Evolutionary conservation across 1,140 invertebrate species (phyloP), one percentile per base, ranked within the genome.

Genomic region (Hetaerina americana): DNA sequence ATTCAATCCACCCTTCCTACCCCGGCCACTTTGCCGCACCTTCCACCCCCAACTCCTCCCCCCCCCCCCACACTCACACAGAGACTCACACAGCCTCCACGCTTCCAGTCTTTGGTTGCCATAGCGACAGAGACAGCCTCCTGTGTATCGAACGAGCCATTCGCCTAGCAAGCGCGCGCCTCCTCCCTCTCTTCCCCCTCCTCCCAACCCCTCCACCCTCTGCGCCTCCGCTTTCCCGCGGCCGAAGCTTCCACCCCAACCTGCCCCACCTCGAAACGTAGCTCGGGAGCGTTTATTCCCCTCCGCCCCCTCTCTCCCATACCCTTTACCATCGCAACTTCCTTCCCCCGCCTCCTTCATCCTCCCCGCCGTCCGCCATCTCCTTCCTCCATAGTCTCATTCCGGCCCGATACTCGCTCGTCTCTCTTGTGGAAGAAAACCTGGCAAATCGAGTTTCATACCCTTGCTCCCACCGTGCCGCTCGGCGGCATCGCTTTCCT

Each of bases 261-360:
- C n/a, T n/a, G n/a, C n/a, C n/a, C n/a, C n/a, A n/a, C n/a, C n/a
- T n/a, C n/a, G n/a, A n/a, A n/a, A n/a, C n/a, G n/a, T n/a, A n/a
- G n/a, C n/a, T n/a, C n/a, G n/a, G n/a, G n/a, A n/a, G n/a, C n/a
- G n/a, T n/a, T n/a, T n/a, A n/a, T n/a, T n/a, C n/a, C n/a, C n/a
- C n/a, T n/a, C n/a, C 31, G 31, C 31, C 18, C 31, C 18, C 31
- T 40, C 31, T 40, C 31, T 18, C 31, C 18, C 40, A 18, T 18
- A 57, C 75, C 75, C 76, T 75, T 76, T 75, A 77, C 76, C 76
- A 77, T 76, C 75, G 73, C 76, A 77, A 75, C n/a, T 72, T 70
- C 49, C 68, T 27, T 49, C 27, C 31, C 71, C 25, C 31, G 3
- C 72, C 71, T 70, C 70, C 26, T 25, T 27, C 68, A 22, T 24